phyloP scores from a whole-genome alignment of 2,113 vertebrate species.

The Cranoglanis bouderius region DNA sequence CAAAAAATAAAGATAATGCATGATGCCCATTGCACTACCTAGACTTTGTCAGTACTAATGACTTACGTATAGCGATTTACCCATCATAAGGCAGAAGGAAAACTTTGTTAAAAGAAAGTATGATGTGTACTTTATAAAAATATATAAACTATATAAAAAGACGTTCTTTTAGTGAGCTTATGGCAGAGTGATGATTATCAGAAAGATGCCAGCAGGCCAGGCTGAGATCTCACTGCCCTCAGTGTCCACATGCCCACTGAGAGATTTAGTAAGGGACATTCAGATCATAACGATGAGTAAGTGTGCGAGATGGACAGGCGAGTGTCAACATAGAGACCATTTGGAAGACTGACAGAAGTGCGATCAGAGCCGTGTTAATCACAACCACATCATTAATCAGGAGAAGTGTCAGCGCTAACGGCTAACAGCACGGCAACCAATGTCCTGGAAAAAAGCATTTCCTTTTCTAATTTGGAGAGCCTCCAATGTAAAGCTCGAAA shows the following conservation, averaged over 20 bases:
- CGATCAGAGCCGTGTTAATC: constrained; percentile 73
- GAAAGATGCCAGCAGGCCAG: background rate
- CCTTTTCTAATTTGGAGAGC: constrained; percentile 71
- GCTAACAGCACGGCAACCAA: constrained; percentile 18
- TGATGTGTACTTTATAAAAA: too few relatives aligned
- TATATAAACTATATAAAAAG: background rate
- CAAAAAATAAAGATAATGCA: background rate
- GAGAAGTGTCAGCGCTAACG: constrained; percentile 66
- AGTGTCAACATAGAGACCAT: constrained; percentile 66
- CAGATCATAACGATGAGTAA: constrained; percentile 70
- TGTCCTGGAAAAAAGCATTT: constrained; percentile 47
- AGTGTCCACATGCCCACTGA: background rate
- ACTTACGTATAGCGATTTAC: background rate
- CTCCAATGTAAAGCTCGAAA: constrained; percentile 64
- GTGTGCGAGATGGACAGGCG: constrained; percentile 64
- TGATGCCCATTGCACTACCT: background rate
- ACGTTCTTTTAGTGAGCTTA: background rate
- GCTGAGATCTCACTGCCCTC: background rate
- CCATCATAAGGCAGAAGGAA: background rate
- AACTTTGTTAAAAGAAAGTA: background rate
- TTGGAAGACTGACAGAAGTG: constrained; percentile 74
- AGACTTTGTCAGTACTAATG: background rate
- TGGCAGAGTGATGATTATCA: background rate
- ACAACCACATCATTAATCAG: constrained; percentile 69
- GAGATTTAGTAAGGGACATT: constrained; percentile 70